Percentiles rank a stretch among this genome's conserved stretches.
Conservation (phyloP, 92 coral and sea anemone species). For the Porites evermanni region DNA sequence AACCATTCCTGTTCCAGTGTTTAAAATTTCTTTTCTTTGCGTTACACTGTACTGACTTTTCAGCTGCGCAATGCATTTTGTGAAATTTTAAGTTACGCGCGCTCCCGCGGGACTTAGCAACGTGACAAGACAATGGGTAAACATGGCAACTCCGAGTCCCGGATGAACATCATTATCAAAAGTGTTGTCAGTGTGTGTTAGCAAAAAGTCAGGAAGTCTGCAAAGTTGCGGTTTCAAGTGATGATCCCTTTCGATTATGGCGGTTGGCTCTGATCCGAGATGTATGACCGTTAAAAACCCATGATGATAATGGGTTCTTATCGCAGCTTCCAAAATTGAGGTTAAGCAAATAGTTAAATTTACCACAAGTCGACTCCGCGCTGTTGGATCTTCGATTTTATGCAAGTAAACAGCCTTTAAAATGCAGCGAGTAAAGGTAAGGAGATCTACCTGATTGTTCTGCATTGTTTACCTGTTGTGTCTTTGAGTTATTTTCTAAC, state of each 20-base stretch:
- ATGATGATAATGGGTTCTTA: conserved; percentile 1
- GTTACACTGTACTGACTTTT: background rate
- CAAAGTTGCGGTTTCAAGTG: background rate
- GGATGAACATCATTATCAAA: conserved; percentile 61
- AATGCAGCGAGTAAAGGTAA: conserved; percentile 71
- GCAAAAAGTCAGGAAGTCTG: conserved; percentile 7
- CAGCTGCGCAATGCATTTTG: background rate
- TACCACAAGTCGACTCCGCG: background rate
- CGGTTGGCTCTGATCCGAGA: background rate
- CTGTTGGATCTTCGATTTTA: conserved; percentile 1
- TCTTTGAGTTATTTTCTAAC: background rate
- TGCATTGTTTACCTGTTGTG: background rate
- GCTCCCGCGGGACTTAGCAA: conserved; percentile 73
- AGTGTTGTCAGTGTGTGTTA: background rate
- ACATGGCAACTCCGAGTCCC: conserved; percentile 90
- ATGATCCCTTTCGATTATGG: background rate
- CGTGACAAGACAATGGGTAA: conserved; percentile 86
- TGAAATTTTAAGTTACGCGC: conserved; percentile 48
- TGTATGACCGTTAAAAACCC: background rate
- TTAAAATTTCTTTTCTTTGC: background rate
- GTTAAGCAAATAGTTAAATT: background rate
- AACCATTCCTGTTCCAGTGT: too few species aligned
- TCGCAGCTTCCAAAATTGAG: background rate
- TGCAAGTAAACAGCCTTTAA: conserved; percentile 28
- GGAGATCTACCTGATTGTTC: conserved; percentile 19